Base-by-base conservation (phyloP, 2,113 vertebrate species). In the Platycercus adscitus region DNA sequence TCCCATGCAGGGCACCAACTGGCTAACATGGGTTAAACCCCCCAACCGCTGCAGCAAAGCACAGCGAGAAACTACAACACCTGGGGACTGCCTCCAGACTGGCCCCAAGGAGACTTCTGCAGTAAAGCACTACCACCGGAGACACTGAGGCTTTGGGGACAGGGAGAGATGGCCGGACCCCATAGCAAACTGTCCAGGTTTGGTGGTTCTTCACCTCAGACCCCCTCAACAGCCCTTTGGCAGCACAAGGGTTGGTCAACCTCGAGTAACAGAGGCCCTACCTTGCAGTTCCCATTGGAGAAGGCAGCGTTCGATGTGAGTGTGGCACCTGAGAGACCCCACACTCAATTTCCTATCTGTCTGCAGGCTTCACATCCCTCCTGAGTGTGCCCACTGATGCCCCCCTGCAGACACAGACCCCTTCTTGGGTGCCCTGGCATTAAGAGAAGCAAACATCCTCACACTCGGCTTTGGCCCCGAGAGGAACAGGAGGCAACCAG, bases 271-370 rank as follows among this genome's bases (percentile, higher is more conserved):
- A 64, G 70, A n/a, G 43, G 23, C 41, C 20, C 44, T 50, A 49
- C 56, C 44, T 35, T 55, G 35, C n/a, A n/a, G 0, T 7, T 28
- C 17, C 6, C 37, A 10, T 5, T 37, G 64, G 18, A 35, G 35
- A 25, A 61, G 68, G 55, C 43, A 39, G 16, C 28, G 4, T 25
- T 29, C 0, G 3, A 35, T 50, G 7, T 0, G 0, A 21, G 15
- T 0, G 18, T 8, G 43, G 43, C 44, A 72, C 17, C 29, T 39
- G 49, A 52, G 43, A 28, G 41, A 77, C 28, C 46, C 46, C 65
- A 29, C 17, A 20, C 15, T 14, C 33, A 53, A 2, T n/a, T 46
- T 17, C 66, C 56, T 11, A 16, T 73, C 35, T 72, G 44, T 15
- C 71, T 86, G 44, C 37, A 89, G 53, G 11, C 44, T 44, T 44